Evolutionary conservation across 2,888 invertebrate genomes (phyloP), one percentile per base, ranked within the genome.

Genomic region (Pinctada fucata): DNA sequence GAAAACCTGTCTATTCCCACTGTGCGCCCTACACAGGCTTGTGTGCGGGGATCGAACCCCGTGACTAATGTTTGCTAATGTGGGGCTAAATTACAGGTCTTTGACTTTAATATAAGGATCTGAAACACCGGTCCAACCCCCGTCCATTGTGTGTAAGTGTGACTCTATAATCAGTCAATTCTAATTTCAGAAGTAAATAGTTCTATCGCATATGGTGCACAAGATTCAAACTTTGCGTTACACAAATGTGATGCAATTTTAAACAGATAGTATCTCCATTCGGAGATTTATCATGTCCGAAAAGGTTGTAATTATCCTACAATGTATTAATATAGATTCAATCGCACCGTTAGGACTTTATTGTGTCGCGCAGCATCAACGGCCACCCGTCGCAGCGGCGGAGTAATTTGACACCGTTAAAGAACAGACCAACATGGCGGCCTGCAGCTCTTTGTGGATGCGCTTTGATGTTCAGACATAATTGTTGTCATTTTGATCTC

Each of bases 121-220:
- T 68, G 68, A 16, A 45, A 10, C 47, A 45, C 10, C 45, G 6
- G 68, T 47, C 16, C 16, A 31, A 45, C 68, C 68, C 47, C 5
- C 47, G 1, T 10, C 31, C 48, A 8, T 68, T 68, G 48, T 47
- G 3, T 47, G 47, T 47, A 45, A 16, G 68, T 68, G 68, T 68
- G 68, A 8, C 68, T 13, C 45, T 68, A 48, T 68, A 68, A 68
- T 68, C 68, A 68, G 16, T 68, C 68, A 68, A 45, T 31, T 68
- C 68, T 47, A 45, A 68, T 31, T 8, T 8, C 13, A 10, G 68
- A 68, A 45, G 16, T 47, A 31, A 13, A 68, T 47, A 68, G 68
- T 68, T 48, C 68, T 47, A 31, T 31, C 68, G 68, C 68, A 68
- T 68, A 68, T 68, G 68, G 68, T 68, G 68, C 47, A 3, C 47